phyloP scores from a whole-genome alignment of 2,797 vertebrate genomes.

The Cryptoblepharus egeriae region DNA sequence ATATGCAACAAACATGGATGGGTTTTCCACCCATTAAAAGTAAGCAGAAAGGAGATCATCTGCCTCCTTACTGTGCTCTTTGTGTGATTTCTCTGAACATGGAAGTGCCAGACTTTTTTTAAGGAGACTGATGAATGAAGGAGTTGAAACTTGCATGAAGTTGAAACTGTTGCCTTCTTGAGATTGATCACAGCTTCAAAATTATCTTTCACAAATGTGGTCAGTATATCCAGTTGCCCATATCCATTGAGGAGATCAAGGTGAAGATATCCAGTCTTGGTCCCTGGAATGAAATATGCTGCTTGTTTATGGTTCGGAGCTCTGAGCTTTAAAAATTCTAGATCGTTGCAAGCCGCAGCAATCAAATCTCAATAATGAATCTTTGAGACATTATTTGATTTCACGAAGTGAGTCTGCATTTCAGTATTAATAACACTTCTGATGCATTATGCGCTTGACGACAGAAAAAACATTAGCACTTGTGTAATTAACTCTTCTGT shows the following conservation, averaged over 20 bases:
- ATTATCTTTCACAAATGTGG: constrained; percentile 40
- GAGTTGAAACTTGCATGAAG: not conserved
- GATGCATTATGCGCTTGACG: constrained; percentile 58
- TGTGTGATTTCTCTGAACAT: too few species aligned
- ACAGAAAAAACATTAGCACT: constrained; percentile 60
- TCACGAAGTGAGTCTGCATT: constrained; percentile 54
- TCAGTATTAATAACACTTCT: constrained; percentile 48
- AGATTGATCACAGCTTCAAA: constrained; percentile 29
- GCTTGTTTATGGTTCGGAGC: constrained; percentile 15
- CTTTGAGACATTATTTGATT: constrained; percentile 62
- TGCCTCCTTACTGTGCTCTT: too few species aligned
- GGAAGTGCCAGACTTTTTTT: too few species aligned
- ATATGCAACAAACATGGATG: too few species aligned
- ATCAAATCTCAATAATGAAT: constrained; percentile 62
- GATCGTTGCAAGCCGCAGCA: constrained; percentile 35
- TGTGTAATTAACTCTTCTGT: constrained; percentile 66
- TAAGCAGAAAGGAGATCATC: too few species aligned
- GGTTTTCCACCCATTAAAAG: too few species aligned
- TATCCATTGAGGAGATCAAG: too few species aligned
- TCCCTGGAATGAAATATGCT: constrained; percentile 24
- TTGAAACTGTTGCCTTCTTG: constrained; percentile 17
- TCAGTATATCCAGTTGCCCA: too few species aligned
- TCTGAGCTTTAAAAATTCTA: constrained; percentile 20
- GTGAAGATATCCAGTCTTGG: not conserved
- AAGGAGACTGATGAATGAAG: too few species aligned